Conservation (phyloP, 1,140 invertebrate genomes). For the Belonocnema kinseyi region DNA sequence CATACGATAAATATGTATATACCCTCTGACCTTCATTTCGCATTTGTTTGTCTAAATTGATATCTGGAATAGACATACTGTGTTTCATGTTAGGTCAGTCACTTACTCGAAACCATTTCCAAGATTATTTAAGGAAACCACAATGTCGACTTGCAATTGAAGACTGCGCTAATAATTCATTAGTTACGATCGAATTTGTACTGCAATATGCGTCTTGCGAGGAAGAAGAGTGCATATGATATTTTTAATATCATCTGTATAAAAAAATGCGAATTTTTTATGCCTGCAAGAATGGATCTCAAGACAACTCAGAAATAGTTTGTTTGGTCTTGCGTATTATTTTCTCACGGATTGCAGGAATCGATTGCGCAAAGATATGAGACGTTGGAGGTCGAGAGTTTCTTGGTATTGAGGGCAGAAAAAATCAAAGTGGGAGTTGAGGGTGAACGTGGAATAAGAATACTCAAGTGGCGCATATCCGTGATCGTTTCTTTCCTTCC, state of each 20-base stretch:
- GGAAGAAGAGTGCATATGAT: too few species aligned
- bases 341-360: neutral
- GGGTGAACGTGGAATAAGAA: slow-evolving; percentile 37
- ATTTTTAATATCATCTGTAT: too few species aligned
- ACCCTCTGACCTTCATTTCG: slow-evolving; percentile 8
- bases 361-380: slow-evolving; percentile 1
- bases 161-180: too few species aligned
- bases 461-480: slow-evolving; percentile 35
- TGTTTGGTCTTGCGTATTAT: neutral
- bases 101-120: neutral
- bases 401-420: slow-evolving; percentile 12
- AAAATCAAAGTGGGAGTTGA: slow-evolving; percentile 28
- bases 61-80: slow-evolving; percentile 5
- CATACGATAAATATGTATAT: neutral
- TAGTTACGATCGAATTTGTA: too few species aligned
- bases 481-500: slow-evolving; percentile 49
- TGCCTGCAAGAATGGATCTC: too few species aligned
- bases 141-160: too few species aligned
- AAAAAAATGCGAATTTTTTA: too few species aligned
- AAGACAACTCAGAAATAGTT: too few species aligned
- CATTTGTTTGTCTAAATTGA: slow-evolving; percentile 21
- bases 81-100: neutral
- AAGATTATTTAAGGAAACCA: too few species aligned
- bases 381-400: slow-evolving; percentile 6
- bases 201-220: too few species aligned